Evolutionary conservation across 1,140 invertebrate genomes (phyloP).

Genomic region (Protaetia brevitarsis): DNA sequence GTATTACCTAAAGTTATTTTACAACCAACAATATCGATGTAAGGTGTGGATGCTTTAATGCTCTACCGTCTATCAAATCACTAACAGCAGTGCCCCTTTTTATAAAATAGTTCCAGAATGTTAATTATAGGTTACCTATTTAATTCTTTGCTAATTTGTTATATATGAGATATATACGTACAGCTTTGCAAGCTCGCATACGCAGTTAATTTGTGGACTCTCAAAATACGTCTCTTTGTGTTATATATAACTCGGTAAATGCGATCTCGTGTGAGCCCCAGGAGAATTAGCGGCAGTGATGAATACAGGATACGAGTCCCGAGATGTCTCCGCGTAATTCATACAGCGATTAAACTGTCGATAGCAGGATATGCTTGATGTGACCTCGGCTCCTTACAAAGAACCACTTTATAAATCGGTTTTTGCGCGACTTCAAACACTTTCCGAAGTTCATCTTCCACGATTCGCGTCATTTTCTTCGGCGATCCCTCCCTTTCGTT

Average conservation of each 20-base stretch:
- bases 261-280: not conserved
- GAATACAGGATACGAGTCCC: conserved; percentile 27
- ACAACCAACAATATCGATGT: too few species aligned
- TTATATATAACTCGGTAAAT: not conserved
- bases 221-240: not conserved
- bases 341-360: conserved; percentile 31
- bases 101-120: too few species aligned
- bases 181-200: not conserved
- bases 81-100: too few species aligned
- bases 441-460: conserved; percentile 1
- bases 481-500: not conserved
- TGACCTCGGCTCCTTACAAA: conserved; percentile 19
- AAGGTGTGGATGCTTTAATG: too few species aligned
- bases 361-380: conserved; percentile 25
- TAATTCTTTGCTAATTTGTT: too few species aligned
- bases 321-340: conserved; percentile 30
- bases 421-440: conserved; percentile 23
- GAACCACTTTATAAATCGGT: conserved; percentile 18
- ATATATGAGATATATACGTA: too few species aligned
- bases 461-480: not conserved
- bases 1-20: too few species aligned
- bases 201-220: not conserved
- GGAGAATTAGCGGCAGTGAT: conserved; percentile 16
- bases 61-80: too few species aligned
- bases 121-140: too few species aligned